A percentile compares a stretch with the other conserved stretches of the same genome.
Evolutionary conservation across 2,113 vertebrate genomes (phyloP).

Genomic region (Excalfactoria chinensis): DNA sequence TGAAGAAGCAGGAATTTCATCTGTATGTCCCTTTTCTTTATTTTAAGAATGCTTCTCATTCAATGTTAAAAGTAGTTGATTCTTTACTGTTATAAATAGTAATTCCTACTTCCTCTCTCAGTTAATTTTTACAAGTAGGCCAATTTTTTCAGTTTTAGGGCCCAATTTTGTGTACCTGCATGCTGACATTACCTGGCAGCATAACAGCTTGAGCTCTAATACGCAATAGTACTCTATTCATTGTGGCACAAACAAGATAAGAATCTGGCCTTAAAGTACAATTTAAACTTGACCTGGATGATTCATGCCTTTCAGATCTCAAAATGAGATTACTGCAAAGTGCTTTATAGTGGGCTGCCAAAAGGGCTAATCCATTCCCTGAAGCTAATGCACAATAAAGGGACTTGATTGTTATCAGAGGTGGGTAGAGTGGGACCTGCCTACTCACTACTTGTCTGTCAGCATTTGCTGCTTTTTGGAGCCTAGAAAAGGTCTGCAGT

Average conservation of each 20-base stretch:
- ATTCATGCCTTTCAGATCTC: constrained; percentile 60
- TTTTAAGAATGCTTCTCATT: background rate
- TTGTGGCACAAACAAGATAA: background rate
- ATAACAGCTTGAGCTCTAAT: background rate
- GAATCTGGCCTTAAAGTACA: constrained; percentile 3
- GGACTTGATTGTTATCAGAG: constrained; percentile 60
- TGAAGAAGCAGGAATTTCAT: background rate
- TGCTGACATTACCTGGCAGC: accelerated
- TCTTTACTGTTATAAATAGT: background rate
- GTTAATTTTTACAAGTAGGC: background rate
- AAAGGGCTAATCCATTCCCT: constrained; percentile 58
- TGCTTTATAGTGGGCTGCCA: constrained; percentile 60
- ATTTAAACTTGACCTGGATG: constrained; percentile 61
- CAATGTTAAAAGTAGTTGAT: background rate
- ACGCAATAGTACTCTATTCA: background rate
- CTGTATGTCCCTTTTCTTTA: background rate
- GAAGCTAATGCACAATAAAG: constrained; percentile 57
- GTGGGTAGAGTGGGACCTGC: constrained; percentile 59
- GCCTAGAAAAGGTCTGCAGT: constrained; percentile 49
- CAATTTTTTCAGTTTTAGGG: background rate
- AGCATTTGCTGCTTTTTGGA: constrained; percentile 55
- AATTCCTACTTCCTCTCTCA: background rate
- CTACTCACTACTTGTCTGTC: constrained; percentile 64
- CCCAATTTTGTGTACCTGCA: background rate
- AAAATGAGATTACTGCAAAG: constrained; percentile 68